Evolutionary conservation across 2,888 invertebrate species (phyloP).

Genomic region (Ichneumon xanthorius): DNA sequence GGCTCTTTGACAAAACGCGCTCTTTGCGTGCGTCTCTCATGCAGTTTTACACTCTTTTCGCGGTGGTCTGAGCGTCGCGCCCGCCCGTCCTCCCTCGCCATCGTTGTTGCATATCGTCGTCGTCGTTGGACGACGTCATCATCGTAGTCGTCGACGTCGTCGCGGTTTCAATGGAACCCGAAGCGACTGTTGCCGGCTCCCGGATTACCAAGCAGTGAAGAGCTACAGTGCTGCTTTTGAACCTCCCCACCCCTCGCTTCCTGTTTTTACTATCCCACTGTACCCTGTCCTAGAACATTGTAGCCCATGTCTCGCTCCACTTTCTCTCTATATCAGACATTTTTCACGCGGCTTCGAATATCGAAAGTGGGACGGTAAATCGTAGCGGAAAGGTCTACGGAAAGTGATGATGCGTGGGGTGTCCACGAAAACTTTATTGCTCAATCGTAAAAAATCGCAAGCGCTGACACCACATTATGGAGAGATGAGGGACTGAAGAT

Average conservation of each 20-base stretch:
- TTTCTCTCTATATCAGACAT: conserved; percentile 8
- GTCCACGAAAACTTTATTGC: background rate
- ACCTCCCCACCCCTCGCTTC: conserved; percentile 38
- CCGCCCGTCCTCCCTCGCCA: conserved; percentile 39
- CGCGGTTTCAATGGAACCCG: conserved; percentile 60
- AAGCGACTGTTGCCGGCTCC: conserved; percentile 50
- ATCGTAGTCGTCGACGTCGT: conserved; percentile 22
- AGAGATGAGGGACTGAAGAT: no score
- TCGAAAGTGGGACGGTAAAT: conserved; percentile 13
- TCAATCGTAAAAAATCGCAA: background rate
- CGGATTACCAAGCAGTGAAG: conserved; percentile 59
- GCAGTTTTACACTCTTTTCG: conserved; percentile 57
- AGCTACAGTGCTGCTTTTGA: conserved; percentile 56
- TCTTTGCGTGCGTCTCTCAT: conserved; percentile 48
- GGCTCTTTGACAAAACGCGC: conserved; percentile 62
- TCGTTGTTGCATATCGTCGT: conserved; percentile 47
- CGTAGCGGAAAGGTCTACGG: background rate
- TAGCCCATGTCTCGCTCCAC: conserved; percentile 4
- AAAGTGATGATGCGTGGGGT: background rate
- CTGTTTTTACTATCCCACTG: conserved; percentile 17
- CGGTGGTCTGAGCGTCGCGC: conserved; percentile 45
- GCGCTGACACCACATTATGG: background rate
- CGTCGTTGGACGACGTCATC: conserved; percentile 13
- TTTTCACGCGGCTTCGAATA: conserved; percentile 7
- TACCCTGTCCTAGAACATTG: conserved; percentile 22